Evolutionary conservation across 2,797 vertebrate species (phyloP).

Genomic region (Atherinosoma microstoma): DNA sequence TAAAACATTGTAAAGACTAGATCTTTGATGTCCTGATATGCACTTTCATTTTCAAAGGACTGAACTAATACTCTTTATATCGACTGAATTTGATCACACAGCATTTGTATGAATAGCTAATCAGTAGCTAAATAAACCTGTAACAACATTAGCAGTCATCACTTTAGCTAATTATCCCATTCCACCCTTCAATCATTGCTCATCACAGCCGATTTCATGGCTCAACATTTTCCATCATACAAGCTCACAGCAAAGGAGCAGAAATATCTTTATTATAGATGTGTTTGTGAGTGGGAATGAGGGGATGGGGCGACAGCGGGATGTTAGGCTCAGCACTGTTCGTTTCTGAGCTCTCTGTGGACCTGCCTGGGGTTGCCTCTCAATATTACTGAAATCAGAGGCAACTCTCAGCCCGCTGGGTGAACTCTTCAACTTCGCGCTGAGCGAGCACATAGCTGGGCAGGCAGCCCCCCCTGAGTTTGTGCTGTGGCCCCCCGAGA

Average conservation of each 20-base stretch:
- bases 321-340: slow-evolving; percentile 42
- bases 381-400: slow-evolving; percentile 59
- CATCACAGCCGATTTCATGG: slow-evolving; percentile 34
- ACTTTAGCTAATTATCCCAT: slow-evolving; percentile 36
- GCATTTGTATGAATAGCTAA: neutral
- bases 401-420: slow-evolving; percentile 57
- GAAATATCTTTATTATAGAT: slow-evolving; percentile 29
- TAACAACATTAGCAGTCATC: slow-evolving; percentile 3
- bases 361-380: slow-evolving; percentile 56
- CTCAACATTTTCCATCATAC: slow-evolving; percentile 28
- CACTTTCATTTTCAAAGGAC: neutral
- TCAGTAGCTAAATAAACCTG: neutral
- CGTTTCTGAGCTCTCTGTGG: slow-evolving; percentile 41
- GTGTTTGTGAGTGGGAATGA: slow-evolving; percentile 27
- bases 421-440: slow-evolving; percentile 79
- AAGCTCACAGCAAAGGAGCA: slow-evolving; percentile 1
- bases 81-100: neutral
- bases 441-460: slow-evolving; percentile 36
- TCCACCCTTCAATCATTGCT: slow-evolving; percentile 8
- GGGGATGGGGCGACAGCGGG: neutral
- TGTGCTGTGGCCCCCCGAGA: slow-evolving; percentile 57
- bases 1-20: too few species aligned
- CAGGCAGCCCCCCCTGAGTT: slow-evolving; percentile 48
- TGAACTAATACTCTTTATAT: neutral
- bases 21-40: too few species aligned